Conservation (phyloP, 2,797 vertebrate species). For the Threskiornis aethiopicus region DNA sequence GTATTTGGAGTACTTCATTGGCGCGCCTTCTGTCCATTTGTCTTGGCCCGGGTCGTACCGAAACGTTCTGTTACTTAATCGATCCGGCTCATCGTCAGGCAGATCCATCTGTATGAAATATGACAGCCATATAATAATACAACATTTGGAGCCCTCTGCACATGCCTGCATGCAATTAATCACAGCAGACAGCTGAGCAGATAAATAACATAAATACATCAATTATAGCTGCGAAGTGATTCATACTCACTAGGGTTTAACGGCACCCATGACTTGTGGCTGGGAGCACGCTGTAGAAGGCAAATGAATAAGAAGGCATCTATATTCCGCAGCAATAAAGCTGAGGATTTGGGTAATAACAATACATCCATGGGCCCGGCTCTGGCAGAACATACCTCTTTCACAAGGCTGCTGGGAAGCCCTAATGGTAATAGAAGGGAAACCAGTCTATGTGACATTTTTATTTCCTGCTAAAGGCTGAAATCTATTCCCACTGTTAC, state of each 20-base stretch:
- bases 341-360: background rate
- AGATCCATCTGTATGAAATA: constrained; percentile 81
- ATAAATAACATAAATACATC: constrained; percentile 69
- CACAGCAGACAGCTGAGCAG: constrained; percentile 55
- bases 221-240: constrained; percentile 44
- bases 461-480: background rate
- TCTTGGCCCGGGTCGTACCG: constrained; percentile 89
- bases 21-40: constrained; percentile 85
- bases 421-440: constrained; percentile 1
- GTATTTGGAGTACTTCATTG: constrained; percentile 96
- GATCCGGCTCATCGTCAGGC: constrained; percentile 94
- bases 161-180: constrained; percentile 49
- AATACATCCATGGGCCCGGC: background rate
- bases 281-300: background rate
- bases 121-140: constrained; percentile 64
- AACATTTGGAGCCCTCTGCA: constrained; percentile 51
- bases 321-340: background rate
- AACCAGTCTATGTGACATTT: background rate
- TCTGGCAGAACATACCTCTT: background rate
- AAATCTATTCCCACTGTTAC: background rate
- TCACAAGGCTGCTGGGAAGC: background rate
- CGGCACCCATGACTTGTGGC: constrained; percentile 15
- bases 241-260: background rate
- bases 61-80: constrained; percentile 90
- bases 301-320: background rate